Evolutionary conservation across 1,140 invertebrate species (phyloP).

Genomic region (Trichonephila inaurata): DNA sequence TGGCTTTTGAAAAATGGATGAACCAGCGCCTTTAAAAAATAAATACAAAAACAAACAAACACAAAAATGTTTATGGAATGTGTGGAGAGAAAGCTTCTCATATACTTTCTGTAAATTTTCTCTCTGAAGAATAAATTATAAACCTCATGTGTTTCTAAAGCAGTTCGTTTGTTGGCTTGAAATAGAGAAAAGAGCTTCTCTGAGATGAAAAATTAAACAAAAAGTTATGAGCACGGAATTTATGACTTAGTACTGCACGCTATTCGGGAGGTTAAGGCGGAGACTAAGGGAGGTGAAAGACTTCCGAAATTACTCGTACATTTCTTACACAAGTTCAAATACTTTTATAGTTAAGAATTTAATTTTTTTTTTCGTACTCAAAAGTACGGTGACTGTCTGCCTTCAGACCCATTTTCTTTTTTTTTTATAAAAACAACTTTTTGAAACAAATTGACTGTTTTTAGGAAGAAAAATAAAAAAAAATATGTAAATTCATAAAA

Average conservation of each 20-base stretch:
- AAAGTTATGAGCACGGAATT: not conserved
- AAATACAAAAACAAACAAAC: not conserved
- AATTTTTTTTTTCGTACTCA: too few relatives aligned
- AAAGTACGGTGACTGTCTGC: too few relatives aligned
- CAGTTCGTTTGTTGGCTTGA: not conserved
- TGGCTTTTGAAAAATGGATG: slow-evolving; percentile 41
- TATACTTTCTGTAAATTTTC: not conserved
- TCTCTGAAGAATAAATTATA: slow-evolving; percentile 30
- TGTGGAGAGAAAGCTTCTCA: not conserved
- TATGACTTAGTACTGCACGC: not conserved
- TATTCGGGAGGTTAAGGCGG: not conserved
- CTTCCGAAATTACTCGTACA: too few relatives aligned
- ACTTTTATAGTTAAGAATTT: too few relatives aligned
- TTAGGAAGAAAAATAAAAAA: too few relatives aligned
- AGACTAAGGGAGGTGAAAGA: not conserved
- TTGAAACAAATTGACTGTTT: too few relatives aligned
- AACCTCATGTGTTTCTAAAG: slow-evolving; percentile 22
- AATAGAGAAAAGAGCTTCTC: not conserved
- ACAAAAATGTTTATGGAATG: slow-evolving; percentile 31
- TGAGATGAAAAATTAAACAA: not conserved
- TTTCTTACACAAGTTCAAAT: too few relatives aligned
- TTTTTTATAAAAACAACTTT: too few relatives aligned
- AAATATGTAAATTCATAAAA: too few relatives aligned
- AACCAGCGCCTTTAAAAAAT: not conserved
- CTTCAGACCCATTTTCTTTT: too few relatives aligned